Conservation (phyloP, 2,113 vertebrate species). For the Notothenia rossii region DNA sequence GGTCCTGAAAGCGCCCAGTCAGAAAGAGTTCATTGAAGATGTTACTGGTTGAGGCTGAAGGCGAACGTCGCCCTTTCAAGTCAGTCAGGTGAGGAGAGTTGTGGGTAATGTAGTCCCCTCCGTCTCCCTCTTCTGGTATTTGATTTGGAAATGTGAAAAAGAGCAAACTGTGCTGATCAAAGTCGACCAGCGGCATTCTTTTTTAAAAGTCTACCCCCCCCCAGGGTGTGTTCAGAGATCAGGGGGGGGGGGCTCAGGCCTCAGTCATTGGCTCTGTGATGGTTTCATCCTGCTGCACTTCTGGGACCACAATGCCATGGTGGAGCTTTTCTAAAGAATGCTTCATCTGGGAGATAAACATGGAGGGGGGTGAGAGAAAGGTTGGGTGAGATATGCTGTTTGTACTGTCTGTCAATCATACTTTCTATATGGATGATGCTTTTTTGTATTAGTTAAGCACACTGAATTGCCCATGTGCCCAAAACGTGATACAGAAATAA, state of each 20-base stretch:
- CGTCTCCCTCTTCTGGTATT: conserved; percentile 10
- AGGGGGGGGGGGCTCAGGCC: conserved; percentile 52
- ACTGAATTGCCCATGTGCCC: too few species aligned
- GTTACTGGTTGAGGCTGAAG: conserved; percentile 41
- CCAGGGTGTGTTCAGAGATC: neutral
- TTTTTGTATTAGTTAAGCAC: too few species aligned
- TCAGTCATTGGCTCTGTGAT: conserved; percentile 63
- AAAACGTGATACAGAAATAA: too few species aligned
- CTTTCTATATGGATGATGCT: too few species aligned
- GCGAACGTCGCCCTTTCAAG: conserved; percentile 63
- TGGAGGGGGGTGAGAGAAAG: neutral
- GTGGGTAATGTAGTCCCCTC: conserved; percentile 37
- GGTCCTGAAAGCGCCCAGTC: conserved; percentile 53
- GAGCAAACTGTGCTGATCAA: neutral
- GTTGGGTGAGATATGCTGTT: neutral
- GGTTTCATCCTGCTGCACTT: conserved; percentile 77
- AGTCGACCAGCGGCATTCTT: neutral
- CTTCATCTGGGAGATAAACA: conserved; percentile 86
- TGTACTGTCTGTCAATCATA: too few species aligned
- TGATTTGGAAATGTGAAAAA: conserved; percentile 3
- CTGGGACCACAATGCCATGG: conserved; percentile 85
- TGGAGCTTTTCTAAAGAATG: conserved; percentile 92
- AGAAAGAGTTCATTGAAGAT: conserved; percentile 26
- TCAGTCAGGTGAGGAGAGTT: conserved; percentile 63
- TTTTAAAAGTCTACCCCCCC: neutral